These are phyloP conservation scores for Syngnathus acus DNA, from an alignment of 2,797 vertebrate species.

Conservation along the genomic window DNA sequence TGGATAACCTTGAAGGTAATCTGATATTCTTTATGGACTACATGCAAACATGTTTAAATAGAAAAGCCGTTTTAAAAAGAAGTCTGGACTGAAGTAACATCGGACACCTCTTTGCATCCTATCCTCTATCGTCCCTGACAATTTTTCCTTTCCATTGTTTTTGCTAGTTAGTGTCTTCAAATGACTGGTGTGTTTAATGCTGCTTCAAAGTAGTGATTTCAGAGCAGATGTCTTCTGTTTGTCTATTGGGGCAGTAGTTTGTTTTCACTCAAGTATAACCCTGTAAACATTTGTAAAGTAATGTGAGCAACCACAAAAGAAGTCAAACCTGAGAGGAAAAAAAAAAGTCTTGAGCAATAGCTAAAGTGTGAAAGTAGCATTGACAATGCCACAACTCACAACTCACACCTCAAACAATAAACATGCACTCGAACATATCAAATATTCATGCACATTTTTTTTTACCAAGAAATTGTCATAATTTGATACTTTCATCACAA, in stretches of 20 bases:
- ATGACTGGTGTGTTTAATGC: no score
- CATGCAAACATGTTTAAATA: neutral
- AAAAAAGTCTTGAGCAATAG: neutral
- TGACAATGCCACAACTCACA: no score
- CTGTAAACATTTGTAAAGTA: neutral
- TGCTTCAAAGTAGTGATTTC: no score
- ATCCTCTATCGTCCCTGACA: no score
- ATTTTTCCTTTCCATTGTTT: no score
- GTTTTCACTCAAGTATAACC: no score
- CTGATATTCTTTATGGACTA: conserved; percentile 24
- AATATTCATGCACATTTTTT: neutral
- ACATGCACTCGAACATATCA: neutral
- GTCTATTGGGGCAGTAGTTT: no score
- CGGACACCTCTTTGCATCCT: no score
- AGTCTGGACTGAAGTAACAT: no score
- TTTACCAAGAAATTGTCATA: neutral
- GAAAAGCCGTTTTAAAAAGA: neutral
- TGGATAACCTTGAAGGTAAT: conserved; percentile 41
- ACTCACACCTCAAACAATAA: no score
- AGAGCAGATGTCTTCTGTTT: no score
- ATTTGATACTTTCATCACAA: neutral
- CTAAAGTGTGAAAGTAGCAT: neutral
- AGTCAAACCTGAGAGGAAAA: neutral
- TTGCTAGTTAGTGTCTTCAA: no score
- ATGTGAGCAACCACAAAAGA: neutral